Base-by-base conservation (phyloP, 2,113 vertebrate species). In the Agelaius phoeniceus region DNA sequence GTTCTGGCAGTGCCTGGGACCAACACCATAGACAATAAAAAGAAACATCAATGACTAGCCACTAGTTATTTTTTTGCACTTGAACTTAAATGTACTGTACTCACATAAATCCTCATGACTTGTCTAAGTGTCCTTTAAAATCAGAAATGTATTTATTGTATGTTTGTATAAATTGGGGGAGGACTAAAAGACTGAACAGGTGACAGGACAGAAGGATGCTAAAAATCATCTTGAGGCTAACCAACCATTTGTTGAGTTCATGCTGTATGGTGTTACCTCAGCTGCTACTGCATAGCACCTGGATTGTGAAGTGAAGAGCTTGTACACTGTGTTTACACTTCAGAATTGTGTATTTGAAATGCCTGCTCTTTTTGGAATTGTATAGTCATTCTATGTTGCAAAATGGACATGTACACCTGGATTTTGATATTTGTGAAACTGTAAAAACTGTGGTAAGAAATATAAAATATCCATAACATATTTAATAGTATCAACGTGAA, bases 41-140 rank as follows among this genome's bases (percentile, higher is more conserved):
- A 73, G 24, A 88, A 88, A 8, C 41, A 95, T 90, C 20, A 23
- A 92, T 85, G 95, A 91, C 90, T 97, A 97, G 95, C 94, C 96
- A 97, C 96, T 96, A 94, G 96, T 97, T 97, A 94, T 89, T 94
- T 97, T 97, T 98, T 98, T 98, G 98, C 98, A 98, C 98, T 98
- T 97, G 96, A 97, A 97, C 95, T 96, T 97, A 97, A 97, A 96
- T 58, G 97, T 98, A 98, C 98, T 98, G 98, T 98, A 98, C 94
- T 98, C 95, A 95, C 80, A 20, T 98, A 97, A 97, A 95, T 96
- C 96, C 95, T 97, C 97, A 97, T 97, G 97, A 97, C 97, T 98
- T 96, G 96, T 98, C 97, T 96, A 98, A 98, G 98, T 98, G 98
- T 98, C 98, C 98, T 98, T 98, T 97, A 93, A 97, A 97, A 97